Base-by-base conservation (phyloP, 92 coral and sea anemone genomes). In the Meandrina meandrites region DNA sequence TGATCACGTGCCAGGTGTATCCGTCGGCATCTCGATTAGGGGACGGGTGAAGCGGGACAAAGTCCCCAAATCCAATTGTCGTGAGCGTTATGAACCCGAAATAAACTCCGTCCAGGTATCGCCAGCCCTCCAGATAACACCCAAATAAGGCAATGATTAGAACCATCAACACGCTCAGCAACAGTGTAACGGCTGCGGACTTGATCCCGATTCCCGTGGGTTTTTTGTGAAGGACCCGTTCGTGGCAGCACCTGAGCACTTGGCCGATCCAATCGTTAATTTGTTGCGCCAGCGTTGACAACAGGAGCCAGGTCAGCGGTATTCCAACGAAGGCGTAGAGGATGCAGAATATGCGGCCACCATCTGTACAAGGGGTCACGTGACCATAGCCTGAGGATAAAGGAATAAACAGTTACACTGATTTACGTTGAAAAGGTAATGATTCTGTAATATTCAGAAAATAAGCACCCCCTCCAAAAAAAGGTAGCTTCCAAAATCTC, bases 51-150 rank as follows among this genome's bases (percentile, higher is more conserved):
- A 97, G 94, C 56, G 99, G 99, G 86, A 97, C 99, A 79, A 97
- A 97, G 77, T 97, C 99, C 8, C 99, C 99, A 81, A 97, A 97
- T 50, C 99, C 99, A 60, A 97, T 97, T 17, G 99, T 97, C 56
- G 98, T 97, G 78, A 97, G 90, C 47, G 99, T 97, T 89, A 97
- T 92, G 88, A 97, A 95, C 60, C 99, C 99, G 77, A 97, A 97
- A 58, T 97, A 97, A 51, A 95, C 81, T 35, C 99, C 99, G 22
- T 97, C 98, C 45, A 97, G 71, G 75, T 93, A 97, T 5, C 97
- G 84, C 98, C 99, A 97, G 36, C 95, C 97, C 66, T 97, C 99
- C 1, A 91, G 90, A 88, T 92, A 93, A 82, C 91, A 88, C 22
- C 93, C 99, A 76, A 97, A 88, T 35, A 93, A 50, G 48, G 98